phyloP scores from a whole-genome alignment of 1,140 invertebrate genomes.

The Steinernema feltiae region DNA sequence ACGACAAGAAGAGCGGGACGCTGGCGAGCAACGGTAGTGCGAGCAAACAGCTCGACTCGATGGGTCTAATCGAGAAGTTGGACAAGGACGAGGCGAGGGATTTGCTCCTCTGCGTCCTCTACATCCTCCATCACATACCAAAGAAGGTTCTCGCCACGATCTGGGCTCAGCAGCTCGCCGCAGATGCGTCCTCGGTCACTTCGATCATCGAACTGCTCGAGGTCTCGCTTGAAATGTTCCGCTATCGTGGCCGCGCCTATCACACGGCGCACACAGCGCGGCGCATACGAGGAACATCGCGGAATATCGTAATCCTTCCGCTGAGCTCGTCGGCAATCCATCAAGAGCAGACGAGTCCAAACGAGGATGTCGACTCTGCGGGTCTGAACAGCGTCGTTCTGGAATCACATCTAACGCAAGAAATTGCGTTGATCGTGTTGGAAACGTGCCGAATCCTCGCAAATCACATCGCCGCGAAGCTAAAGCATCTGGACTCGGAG shows the following conservation, averaged over 20 bases:
- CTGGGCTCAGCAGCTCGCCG: slow-evolving; percentile 16
- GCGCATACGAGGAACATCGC: background rate
- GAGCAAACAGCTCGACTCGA: background rate
- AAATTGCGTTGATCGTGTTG: slow-evolving; percentile 77
- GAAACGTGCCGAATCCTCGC: slow-evolving; percentile 79
- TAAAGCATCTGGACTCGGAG: slow-evolving; percentile 26
- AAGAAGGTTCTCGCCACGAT: slow-evolving; percentile 44
- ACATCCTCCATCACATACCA: slow-evolving; percentile 76
- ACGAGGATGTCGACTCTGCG: too few species aligned
- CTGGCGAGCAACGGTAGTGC: background rate
- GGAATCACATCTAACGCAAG: slow-evolving; percentile 77
- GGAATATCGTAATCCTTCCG: background rate
- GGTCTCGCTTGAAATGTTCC: slow-evolving; percentile 43
- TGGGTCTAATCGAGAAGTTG: slow-evolving; percentile 67
- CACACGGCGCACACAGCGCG: slow-evolving; percentile 10
- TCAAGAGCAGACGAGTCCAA: background rate
- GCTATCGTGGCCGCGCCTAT: slow-evolving; percentile 36
- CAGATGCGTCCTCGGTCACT: slow-evolving; percentile 22
- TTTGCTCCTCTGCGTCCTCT: slow-evolving; percentile 79
- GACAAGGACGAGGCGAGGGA: slow-evolving; percentile 73
- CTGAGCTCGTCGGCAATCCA: background rate
- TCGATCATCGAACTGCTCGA: slow-evolving; percentile 43
- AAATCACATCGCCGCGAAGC: slow-evolving; percentile 67
- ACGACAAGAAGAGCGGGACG: background rate
- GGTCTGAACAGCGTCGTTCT: slow-evolving; percentile 59